Evolutionary conservation across 2,888 invertebrate genomes (phyloP), one percentile per base, ranked within the genome.

Genomic region (Andrena flavipes): DNA sequence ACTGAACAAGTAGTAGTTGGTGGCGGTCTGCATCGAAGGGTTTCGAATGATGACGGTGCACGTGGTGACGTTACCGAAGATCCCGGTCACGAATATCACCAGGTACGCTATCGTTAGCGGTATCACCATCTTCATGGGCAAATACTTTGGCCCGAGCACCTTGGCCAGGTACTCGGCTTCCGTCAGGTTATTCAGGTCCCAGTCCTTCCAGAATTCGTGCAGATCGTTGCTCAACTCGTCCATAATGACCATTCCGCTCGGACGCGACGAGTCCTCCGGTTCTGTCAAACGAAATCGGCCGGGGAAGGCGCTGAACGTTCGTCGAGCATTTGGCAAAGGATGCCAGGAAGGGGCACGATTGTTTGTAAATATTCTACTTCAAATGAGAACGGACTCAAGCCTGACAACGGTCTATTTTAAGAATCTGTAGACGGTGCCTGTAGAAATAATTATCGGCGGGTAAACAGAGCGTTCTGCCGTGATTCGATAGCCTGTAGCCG

Each of bases 1-100:
- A 92, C 97, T 98, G 95, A 98, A 97, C 65, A 98, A 95, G 92
- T 98, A 99, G 92, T 97, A 98, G 92, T 99, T 98, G 0, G 98
- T 99, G 0, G 98, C 97, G 0, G 98, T 98, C 90, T 98, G 98
- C 96, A 99, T 97, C 7, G 96, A 96, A 0, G 96, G 95, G 91
- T 98, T 97, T 48, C 96, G 95, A 8, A 97, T 95, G 71, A 98
- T 98, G 16, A 98, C 98, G 59, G 97, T 95, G 91, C 98, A 98
- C 7, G 98, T 98, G 3, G 96, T 96, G 33, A 97, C 94, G 92
- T 98, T 98, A 2, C 98, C 98, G 64, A 97, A 94, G 49, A 98
- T 95, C 0, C 98, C 98, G 0, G 97, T 97, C 64, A 98, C 94
- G 93, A 98, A 98, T 82, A 98, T 97, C 74, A 96, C 93, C 81